These are phyloP conservation scores for Aspiorhynchus laticeps DNA, from an alignment of 2,113 vertebrate genomes.

Conservation along the genomic window DNA sequence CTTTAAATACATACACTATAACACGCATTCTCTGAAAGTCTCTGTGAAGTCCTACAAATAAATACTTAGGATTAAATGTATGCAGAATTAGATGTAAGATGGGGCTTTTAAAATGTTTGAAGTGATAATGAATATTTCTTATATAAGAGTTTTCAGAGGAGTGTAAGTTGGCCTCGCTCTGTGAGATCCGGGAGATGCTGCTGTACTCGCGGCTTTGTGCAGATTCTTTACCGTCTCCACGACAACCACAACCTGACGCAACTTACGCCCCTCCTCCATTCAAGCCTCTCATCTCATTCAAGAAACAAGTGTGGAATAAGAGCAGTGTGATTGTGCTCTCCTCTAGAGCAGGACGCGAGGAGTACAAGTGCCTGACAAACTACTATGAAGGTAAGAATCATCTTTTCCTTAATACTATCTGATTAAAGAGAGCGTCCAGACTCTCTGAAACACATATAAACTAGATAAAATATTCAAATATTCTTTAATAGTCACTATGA, in stretches of 20 bases:
- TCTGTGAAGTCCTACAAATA: background rate
- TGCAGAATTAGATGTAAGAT: background rate
- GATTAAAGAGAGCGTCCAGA: background rate
- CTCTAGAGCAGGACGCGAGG: background rate
- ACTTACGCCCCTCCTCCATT: conserved; percentile 58
- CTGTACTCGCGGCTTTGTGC: conserved; percentile 44
- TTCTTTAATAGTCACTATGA: background rate
- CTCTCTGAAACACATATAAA: background rate
- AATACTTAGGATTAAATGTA: background rate
- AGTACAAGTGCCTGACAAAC: background rate
- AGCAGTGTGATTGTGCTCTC: background rate
- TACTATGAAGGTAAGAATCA: conserved; percentile 18
- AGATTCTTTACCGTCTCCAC: conserved; percentile 69
- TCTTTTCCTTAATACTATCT: background rate
- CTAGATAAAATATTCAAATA: background rate
- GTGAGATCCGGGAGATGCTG: conserved; percentile 23
- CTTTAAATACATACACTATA: background rate
- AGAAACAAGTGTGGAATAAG: conserved; percentile 33
- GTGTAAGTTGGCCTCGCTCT: background rate
- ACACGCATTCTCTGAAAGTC: background rate
- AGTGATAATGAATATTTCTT: background rate
- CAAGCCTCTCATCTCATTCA: conserved; percentile 45
- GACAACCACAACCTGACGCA: conserved; percentile 73
- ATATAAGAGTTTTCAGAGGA: background rate
- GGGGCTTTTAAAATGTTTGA: background rate